phyloP scores from a whole-genome alignment of 2,113 vertebrate genomes.

The Thunnus thynnus region DNA sequence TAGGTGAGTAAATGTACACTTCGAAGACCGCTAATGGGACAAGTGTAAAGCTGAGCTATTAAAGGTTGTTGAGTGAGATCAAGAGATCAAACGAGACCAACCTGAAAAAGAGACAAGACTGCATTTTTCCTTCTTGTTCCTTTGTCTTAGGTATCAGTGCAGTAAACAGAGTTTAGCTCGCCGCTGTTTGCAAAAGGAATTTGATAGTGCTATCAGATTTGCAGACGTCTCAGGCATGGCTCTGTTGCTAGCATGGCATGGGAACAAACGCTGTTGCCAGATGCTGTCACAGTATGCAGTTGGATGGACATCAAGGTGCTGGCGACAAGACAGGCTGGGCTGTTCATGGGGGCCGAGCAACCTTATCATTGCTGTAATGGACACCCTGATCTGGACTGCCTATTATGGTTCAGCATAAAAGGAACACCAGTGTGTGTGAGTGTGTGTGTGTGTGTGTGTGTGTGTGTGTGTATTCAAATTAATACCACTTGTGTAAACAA shows the following conservation, averaged over 20 bases:
- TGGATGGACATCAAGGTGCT: conserved; percentile 78
- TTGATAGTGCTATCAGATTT: conserved; percentile 39
- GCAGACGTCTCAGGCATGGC: conserved; percentile 37
- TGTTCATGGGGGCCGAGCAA: conserved; percentile 64
- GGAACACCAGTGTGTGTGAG: conserved; percentile 17
- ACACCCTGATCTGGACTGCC: conserved; percentile 50
- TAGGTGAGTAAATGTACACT: conserved; percentile 10
- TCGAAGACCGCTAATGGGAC: conserved; percentile 24
- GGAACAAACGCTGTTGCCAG: conserved; percentile 71
- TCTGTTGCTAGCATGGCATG: conserved; percentile 51
- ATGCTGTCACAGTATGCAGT: conserved; percentile 77
- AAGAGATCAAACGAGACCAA: conserved; percentile 35
- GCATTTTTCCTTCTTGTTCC: conserved; percentile 15
- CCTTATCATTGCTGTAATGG: conserved; percentile 62
- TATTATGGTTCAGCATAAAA: conserved; percentile 39
- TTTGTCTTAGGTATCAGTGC: neutral
- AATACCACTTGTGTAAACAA: conserved; percentile 21
- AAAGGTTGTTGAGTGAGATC: conserved; percentile 34
- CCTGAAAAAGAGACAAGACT: neutral
- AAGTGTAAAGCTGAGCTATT: conserved; percentile 27
- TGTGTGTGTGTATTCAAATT: conserved; percentile 12
- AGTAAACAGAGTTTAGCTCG: conserved; percentile 25
- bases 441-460: neutral
- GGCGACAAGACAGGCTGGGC: conserved; percentile 54
- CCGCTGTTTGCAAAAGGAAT: conserved; percentile 16